Evolutionary conservation across 1,140 invertebrate genomes (phyloP).

Genomic region (Drosophila sechellia): DNA sequence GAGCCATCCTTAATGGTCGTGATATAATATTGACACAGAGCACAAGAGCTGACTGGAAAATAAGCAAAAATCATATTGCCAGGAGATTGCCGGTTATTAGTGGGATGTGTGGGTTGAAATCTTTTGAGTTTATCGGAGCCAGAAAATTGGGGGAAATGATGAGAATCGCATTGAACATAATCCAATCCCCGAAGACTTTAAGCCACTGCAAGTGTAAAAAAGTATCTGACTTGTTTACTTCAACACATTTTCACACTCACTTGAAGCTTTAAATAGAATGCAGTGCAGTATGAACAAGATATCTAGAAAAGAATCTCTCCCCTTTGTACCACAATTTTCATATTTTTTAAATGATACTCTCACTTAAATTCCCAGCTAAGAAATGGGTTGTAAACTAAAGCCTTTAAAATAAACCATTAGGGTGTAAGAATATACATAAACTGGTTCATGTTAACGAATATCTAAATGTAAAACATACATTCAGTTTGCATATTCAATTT

Average conservation of each 20-base stretch:
- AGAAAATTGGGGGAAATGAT: constrained; percentile 32
- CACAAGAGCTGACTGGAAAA: constrained; percentile 11
- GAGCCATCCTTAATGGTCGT: constrained; percentile 30
- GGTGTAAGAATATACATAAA: background rate
- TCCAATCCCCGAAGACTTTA: constrained; percentile 7
- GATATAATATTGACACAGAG: constrained; percentile 48
- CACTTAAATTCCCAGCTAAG: background rate
- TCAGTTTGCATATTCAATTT: constrained; percentile 30
- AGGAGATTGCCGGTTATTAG: constrained; percentile 32
- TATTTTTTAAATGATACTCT: background rate
- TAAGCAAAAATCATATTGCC: constrained; percentile 33
- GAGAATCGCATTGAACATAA: constrained; percentile 5
- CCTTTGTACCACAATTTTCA: background rate
- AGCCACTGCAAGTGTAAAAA: background rate
- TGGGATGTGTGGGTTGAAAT: background rate
- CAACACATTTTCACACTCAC: background rate
- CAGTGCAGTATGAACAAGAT: background rate
- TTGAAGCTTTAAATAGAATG: background rate
- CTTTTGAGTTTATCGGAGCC: background rate
- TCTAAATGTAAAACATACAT: background rate
- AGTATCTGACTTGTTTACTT: constrained; percentile 2
- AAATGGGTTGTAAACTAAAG: background rate
- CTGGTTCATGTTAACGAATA: background rate
- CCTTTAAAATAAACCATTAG: background rate
- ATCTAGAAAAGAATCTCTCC: background rate